Evolutionary conservation across 2,797 vertebrate genomes (phyloP).

Genomic region (Crocidura indochinensis): DNA sequence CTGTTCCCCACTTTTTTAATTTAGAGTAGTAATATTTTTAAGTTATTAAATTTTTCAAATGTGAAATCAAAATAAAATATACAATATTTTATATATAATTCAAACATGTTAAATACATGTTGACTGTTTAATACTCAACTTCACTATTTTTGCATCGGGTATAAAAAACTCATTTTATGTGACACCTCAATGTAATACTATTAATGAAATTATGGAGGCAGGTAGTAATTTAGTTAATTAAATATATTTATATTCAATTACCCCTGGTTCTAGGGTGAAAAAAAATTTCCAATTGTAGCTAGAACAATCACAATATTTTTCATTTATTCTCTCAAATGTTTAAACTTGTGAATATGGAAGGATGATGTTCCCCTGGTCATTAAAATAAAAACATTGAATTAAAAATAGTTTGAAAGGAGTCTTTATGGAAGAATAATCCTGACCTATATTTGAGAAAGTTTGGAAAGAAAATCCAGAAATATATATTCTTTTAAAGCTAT

Average conservation of each 20-base stretch:
- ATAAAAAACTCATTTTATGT: slow-evolving; percentile 18
- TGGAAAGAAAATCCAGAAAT: background rate
- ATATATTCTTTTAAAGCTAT: background rate
- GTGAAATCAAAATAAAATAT: slow-evolving; percentile 35
- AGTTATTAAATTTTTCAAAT: background rate
- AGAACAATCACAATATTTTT: background rate
- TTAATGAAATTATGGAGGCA: background rate
- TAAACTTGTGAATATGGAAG: background rate
- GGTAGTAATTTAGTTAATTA: slow-evolving; percentile 2
- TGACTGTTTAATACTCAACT: background rate
- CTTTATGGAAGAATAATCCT: background rate
- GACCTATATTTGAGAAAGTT: too few species aligned
- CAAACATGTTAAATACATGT: background rate
- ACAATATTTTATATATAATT: background rate
- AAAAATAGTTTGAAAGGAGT: background rate
- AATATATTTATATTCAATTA: slow-evolving; percentile 8
- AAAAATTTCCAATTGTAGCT: slow-evolving; percentile 24
- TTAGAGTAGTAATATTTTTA: background rate
- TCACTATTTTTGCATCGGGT: background rate
- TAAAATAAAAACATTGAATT: background rate
- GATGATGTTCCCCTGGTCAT: background rate
- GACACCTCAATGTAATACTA: slow-evolving; percentile 15
- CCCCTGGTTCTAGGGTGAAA: background rate
- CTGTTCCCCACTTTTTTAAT: slow-evolving; percentile 24
- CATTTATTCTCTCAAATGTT: slow-evolving; percentile 1